Base-by-base conservation (phyloP, 2,888 invertebrate genomes). In the Podotricha telesiphe region DNA sequence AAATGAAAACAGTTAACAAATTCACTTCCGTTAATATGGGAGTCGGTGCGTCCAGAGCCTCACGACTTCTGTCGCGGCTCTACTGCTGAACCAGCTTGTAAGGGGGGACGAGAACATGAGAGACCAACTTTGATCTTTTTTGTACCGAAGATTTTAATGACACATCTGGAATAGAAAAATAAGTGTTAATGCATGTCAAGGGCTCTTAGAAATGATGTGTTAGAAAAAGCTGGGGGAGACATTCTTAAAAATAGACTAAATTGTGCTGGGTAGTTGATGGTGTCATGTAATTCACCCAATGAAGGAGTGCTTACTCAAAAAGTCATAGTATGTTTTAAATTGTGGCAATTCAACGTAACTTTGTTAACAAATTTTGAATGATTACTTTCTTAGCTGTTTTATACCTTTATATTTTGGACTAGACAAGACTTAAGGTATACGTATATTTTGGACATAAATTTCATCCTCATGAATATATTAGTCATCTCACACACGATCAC, bases 61-160 rank as follows among this genome's bases (percentile, higher is more conserved):
- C 79, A 76, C 84, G 82, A 80, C 80, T n/a, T n/a, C n/a, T 77
- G 86, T 82, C 86, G 86, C 82, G 86, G 80, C 80, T 82, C 82
- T 82, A 91, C 91, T 91, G 80, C 77, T 73, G 69, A 73, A 76
- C 70, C 76, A 74, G 76, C 79, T 79, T 76, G 75, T 74, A 74
- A 80, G 76, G 82, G 81, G 83, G 82, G 82, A 80, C 79, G 84
- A 81, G 82, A 81, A 77, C 83, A 81, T 78, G 83, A 87, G 84
- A 84, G 89, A 89, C 91, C 91, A 92, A 92, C 91, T 92, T 91
- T 91, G 91, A 93, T 91, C 92, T 92, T 91, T 92, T 91, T 89
- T 87, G 88, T 86, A 82, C 84, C 82, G 89, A 85, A 87, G 89
- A 90, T 91, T 92, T 91, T 91, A 92, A 93, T 92, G 92, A 91